phyloP scores from a whole-genome alignment of 2,797 vertebrate genomes.

The Aldrovandia affinis region DNA sequence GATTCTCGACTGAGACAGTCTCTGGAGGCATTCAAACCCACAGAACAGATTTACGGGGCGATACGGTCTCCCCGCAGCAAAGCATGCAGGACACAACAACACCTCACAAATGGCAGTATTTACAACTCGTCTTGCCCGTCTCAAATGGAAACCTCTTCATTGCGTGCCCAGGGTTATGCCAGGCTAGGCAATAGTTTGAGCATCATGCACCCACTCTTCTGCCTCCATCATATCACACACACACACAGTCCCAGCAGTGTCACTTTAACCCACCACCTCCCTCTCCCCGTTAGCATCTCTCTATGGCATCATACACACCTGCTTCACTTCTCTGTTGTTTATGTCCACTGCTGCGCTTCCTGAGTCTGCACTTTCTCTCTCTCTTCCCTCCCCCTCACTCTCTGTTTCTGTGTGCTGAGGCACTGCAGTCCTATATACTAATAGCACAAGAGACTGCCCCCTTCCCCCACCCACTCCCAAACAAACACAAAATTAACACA shows the following conservation, averaged over 20 bases:
- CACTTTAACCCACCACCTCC: too few relatives aligned
- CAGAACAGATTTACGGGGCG: too few relatives aligned
- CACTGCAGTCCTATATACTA: slow-evolving; percentile 30
- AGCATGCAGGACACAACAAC: too few relatives aligned
- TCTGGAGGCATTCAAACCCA: not conserved
- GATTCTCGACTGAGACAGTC: too few relatives aligned
- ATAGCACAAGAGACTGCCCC: slow-evolving; percentile 29
- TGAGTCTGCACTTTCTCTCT: slow-evolving; percentile 15
- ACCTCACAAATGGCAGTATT: too few relatives aligned
- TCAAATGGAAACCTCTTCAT: too few relatives aligned
- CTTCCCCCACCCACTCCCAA: not conserved
- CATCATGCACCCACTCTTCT: not conserved
- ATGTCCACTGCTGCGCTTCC: not conserved
- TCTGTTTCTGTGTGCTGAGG: not conserved
- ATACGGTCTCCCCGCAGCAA: too few relatives aligned
- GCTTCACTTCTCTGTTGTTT: slow-evolving; percentile 8
- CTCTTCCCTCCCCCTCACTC: not conserved
- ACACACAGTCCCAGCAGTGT: not conserved
- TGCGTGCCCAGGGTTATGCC: not conserved
- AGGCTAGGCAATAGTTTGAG: not conserved
- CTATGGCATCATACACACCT: slow-evolving; percentile 3
- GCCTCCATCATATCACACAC: slow-evolving; percentile 1
- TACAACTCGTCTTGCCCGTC: too few relatives aligned
- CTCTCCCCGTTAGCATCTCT: too few relatives aligned
- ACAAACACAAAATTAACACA: not conserved